Percentiles rank a stretch among this genome's conserved stretches.
These are phyloP conservation scores for Germaria angustata DNA, from an alignment of 2,888 invertebrate species.

Conservation along the genomic window DNA sequence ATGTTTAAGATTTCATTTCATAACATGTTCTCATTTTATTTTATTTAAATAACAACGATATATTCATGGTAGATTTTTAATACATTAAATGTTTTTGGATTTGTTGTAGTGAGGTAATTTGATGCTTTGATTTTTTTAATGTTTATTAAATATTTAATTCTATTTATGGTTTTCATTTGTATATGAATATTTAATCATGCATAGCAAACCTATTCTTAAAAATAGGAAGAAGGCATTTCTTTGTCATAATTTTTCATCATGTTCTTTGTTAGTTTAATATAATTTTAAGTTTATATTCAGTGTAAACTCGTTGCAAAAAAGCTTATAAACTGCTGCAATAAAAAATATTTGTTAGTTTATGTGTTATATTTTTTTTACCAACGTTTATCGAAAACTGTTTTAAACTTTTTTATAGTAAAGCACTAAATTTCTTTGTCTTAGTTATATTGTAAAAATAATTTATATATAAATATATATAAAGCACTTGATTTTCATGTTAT, in stretches of 20 bases:
- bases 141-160: slow-evolving; percentile 15
- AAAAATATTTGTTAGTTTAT: slow-evolving; percentile 36
- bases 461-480: slow-evolving; percentile 41
- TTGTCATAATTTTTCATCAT: slow-evolving; percentile 18
- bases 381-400: slow-evolving; percentile 14
- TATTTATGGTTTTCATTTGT: neutral
- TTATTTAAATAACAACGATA: slow-evolving; percentile 54
- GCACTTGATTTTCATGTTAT: slow-evolving; percentile 61
- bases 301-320: slow-evolving; percentile 63
- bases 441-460: slow-evolving; percentile 23
- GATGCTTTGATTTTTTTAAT: slow-evolving; percentile 62
- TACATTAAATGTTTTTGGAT: slow-evolving; percentile 55
- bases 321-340: slow-evolving; percentile 64
- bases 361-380: slow-evolving; percentile 1
- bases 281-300: slow-evolving; percentile 26
- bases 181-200: slow-evolving; percentile 46
- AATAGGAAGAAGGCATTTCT: slow-evolving; percentile 67
- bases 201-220: slow-evolving; percentile 63
- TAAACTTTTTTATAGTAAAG: slow-evolving; percentile 14
- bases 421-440: slow-evolving; percentile 39
- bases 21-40: slow-evolving; percentile 30
- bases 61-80: slow-evolving; percentile 47
- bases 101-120: slow-evolving; percentile 67
- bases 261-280: neutral
- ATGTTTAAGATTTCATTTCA: slow-evolving; percentile 6